A percentile compares a stretch with the other conserved stretches of the same genome.
phyloP scores from a whole-genome alignment of 2,888 invertebrate genomes.

The Portevinia maculata region DNA sequence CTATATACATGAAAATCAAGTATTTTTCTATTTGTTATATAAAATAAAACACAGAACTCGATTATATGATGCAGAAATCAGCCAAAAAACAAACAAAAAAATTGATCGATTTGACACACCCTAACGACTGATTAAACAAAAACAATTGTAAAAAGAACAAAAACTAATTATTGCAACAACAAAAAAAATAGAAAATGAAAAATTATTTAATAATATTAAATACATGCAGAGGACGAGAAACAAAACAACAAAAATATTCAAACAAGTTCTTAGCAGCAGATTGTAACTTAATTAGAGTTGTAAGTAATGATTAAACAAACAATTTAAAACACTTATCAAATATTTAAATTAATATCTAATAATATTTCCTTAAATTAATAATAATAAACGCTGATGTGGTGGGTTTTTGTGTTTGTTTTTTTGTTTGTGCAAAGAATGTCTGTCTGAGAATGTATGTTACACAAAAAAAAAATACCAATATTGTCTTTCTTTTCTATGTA shows the following conservation, averaged over 20 bases:
- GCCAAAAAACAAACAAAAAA: constrained; percentile 70
- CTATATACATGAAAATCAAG: constrained; percentile 69
- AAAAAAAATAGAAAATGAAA: constrained; percentile 12
- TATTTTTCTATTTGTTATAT: constrained; percentile 73
- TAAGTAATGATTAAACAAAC: constrained; percentile 57
- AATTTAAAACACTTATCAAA: constrained; percentile 59
- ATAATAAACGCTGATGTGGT: constrained; percentile 59
- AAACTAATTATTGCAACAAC: not conserved
- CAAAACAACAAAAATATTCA: constrained; percentile 19
- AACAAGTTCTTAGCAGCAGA: constrained; percentile 46
- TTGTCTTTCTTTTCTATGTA: constrained; percentile 46
- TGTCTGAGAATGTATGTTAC: constrained; percentile 55
- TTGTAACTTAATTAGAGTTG: constrained; percentile 69
- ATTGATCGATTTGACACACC: constrained; percentile 31
- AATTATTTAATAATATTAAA: constrained; percentile 5
- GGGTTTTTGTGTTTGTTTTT: constrained; percentile 35
- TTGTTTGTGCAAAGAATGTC: constrained; percentile 29
- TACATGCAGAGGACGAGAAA: constrained; percentile 7
- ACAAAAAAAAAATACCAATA: constrained; percentile 8
- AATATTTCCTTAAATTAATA: constrained; percentile 69
- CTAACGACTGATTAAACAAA: constrained; percentile 59
- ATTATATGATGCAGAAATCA: constrained; percentile 55
- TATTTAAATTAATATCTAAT: constrained; percentile 47
- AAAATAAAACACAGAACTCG: constrained; percentile 45
- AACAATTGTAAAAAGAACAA: constrained; percentile 51